Evolutionary conservation across 2,888 invertebrate species (phyloP).

Genomic region (Brachypterus glaber): DNA sequence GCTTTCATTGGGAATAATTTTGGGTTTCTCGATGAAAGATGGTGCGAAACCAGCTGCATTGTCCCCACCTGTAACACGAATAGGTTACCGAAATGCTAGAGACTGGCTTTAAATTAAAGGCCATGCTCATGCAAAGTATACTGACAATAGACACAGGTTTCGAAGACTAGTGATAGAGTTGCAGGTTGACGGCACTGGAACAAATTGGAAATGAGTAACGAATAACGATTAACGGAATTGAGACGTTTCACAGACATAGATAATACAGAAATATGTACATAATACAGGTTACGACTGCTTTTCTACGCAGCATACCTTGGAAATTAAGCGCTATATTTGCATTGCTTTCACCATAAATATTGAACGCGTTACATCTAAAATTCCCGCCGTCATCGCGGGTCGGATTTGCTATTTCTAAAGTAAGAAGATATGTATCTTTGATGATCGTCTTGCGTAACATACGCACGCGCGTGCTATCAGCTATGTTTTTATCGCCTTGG

Average conservation of each 20-base stretch:
- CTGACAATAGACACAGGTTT: conserved; percentile 29
- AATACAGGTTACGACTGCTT: conserved; percentile 12
- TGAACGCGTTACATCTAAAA: conserved; percentile 98
- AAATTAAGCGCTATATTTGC: conserved; percentile 99
- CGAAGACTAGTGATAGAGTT: conserved; percentile 26
- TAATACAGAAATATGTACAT: conserved; percentile 20
- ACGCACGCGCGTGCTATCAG: conserved; percentile 76
- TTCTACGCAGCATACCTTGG: conserved; percentile 66
- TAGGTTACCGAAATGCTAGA: conserved; percentile 27
- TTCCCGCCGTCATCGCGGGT: conserved; percentile 95
- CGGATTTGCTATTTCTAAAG: conserved; percentile 90
- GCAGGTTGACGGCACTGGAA: conserved; percentile 30
- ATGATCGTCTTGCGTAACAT: conserved; percentile 83
- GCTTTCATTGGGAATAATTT: conserved; percentile 96
- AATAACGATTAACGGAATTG: too few species aligned
- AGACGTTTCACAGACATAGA: conserved; percentile 31
- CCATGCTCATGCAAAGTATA: conserved; percentile 43
- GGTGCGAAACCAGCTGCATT: conserved; percentile 91
- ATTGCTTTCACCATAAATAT: conserved; percentile 97
- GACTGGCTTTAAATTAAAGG: conserved; percentile 31
- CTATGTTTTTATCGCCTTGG: conserved; percentile 77
- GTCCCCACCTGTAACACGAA: conserved; percentile 65
- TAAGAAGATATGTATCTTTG: conserved; percentile 85
- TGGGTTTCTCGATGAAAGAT: conserved; percentile 95
- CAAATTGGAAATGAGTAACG: conserved; percentile 30